Evolutionary conservation across 2,113 vertebrate genomes (phyloP).

Genomic region (Spea bombifrons): DNA sequence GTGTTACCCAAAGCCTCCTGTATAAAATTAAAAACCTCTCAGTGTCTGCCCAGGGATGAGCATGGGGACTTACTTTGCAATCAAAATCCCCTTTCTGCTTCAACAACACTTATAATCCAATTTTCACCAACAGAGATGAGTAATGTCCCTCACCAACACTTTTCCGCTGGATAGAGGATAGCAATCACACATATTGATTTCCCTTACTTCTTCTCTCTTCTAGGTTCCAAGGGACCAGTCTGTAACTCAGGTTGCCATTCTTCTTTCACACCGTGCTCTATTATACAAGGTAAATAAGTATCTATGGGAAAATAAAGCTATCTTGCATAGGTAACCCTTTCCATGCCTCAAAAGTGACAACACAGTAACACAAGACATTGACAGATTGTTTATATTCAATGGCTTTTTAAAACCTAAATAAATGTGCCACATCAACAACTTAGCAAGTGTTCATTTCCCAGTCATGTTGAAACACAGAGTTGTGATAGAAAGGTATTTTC

Average conservation of each 20-base stretch:
- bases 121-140: constrained; percentile 54
- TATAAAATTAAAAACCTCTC: constrained; percentile 45
- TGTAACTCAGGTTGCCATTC: constrained; percentile 39
- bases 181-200: constrained; percentile 54
- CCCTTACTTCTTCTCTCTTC: constrained; percentile 38
- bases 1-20: constrained; percentile 24
- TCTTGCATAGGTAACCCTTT: constrained; percentile 29
- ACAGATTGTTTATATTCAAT: too few relatives aligned
- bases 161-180: constrained; percentile 50
- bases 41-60: constrained; percentile 42
- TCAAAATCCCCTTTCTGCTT: constrained; percentile 54
- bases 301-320: constrained; percentile 17
- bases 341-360: constrained; percentile 1
- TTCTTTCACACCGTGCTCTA: constrained; percentile 8
- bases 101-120: constrained; percentile 52
- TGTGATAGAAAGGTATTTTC: too few relatives aligned
- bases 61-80: constrained; percentile 46
- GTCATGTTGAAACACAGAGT: too few relatives aligned
- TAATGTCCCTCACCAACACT: constrained; percentile 50
- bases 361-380: not conserved
- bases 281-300: constrained; percentile 29
- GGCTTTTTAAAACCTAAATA: too few relatives aligned
- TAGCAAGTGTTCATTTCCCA: too few relatives aligned
- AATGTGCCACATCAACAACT: too few relatives aligned
- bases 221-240: not conserved